Conservation (phyloP, 2,797 vertebrate genomes). For the Cuniculus paca region DNA sequence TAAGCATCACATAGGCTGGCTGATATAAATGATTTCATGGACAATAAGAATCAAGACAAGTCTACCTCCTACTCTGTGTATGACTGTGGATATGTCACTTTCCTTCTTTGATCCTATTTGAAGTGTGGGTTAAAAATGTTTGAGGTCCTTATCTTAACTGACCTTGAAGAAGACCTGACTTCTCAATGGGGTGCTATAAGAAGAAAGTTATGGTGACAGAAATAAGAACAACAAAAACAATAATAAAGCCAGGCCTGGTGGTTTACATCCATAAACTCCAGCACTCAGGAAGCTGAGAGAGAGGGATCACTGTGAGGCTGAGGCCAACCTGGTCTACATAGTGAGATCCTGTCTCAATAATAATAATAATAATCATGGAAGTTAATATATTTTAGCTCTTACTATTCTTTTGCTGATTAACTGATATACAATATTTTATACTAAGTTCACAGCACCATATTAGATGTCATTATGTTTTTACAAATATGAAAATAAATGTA, state of each 20-base stretch:
- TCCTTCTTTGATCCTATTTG: not conserved
- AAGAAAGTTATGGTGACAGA: not conserved
- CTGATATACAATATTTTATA: not conserved
- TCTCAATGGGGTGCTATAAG: not conserved
- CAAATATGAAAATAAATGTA: not conserved
- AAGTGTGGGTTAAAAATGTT: not conserved
- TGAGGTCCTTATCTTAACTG: not conserved
- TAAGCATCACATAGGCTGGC: not conserved
- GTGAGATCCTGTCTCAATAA: not conserved
- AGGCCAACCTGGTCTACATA: not conserved
- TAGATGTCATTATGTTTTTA: not conserved
- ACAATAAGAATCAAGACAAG: not conserved
- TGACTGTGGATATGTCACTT: not conserved
- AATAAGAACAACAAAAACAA: not conserved
- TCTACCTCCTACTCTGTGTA: not conserved
- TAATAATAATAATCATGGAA: not conserved
- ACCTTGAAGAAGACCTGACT: not conserved
- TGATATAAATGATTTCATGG: not conserved
- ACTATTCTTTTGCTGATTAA: not conserved
- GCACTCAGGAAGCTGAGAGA: not conserved
- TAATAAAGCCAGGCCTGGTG: not conserved
- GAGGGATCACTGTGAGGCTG: not conserved
- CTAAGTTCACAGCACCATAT: not conserved
- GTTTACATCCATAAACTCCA: not conserved
- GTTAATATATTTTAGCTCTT: not conserved